Conservation (phyloP, 2,113 vertebrate species). For the Dipodomys merriami region DNA sequence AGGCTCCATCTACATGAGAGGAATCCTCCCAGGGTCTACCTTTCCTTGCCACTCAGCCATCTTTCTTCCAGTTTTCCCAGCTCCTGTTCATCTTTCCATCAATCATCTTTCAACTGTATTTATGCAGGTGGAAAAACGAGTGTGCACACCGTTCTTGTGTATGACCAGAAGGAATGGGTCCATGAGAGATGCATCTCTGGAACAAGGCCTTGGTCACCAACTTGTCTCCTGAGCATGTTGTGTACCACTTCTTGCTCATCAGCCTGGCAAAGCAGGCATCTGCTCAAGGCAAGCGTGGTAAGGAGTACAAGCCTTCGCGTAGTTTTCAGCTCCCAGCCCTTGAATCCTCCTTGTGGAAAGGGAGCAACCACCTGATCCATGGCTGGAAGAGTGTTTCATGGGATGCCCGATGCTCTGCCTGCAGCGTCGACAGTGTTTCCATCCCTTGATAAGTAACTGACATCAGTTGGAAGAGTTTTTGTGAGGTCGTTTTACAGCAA, state of each 20-base stretch:
- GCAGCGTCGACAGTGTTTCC: background rate
- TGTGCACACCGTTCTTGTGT: conserved; percentile 94
- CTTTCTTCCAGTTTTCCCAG: background rate
- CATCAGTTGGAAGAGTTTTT: conserved; percentile 79
- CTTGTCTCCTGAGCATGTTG: conserved; percentile 97
- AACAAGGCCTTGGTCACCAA: conserved; percentile 97
- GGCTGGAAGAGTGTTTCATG: conserved; percentile 75
- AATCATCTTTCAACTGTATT: background rate
- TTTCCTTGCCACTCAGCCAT: background rate
- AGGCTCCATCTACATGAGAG: background rate
- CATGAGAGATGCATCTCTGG: conserved; percentile 95
- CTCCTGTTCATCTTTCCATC: too few relatives aligned
- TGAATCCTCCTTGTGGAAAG: background rate
- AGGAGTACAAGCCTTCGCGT: background rate
- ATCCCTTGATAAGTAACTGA: conserved; percentile 51
- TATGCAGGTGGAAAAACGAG: conserved; percentile 92
- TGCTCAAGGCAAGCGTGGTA: background rate
- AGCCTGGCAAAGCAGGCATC: background rate
- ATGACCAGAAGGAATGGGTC: conserved; percentile 95
- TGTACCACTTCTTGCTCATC: conserved; percentile 83
- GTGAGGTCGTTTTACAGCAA: conserved; percentile 79
- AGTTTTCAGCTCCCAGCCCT: background rate
- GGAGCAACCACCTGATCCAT: conserved; percentile 79
- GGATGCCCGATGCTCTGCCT: conserved; percentile 20
- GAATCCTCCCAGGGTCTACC: background rate